Evolutionary conservation across 1,140 invertebrate genomes (phyloP).

Genomic region (Platyscapa corneri): DNA sequence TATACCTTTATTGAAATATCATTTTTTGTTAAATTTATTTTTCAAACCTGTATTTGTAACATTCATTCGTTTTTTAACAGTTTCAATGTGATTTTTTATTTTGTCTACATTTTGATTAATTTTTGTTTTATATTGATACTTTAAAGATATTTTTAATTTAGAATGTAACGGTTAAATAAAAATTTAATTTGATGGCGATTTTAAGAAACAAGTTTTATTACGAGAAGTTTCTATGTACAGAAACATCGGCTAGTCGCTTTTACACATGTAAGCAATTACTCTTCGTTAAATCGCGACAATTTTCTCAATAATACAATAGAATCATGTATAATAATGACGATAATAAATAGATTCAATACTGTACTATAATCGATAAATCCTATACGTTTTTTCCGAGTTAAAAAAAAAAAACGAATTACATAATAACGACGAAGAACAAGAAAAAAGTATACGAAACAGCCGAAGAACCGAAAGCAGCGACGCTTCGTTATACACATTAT

Average conservation of each 20-base stretch:
- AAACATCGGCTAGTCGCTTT: conserved; percentile 67
- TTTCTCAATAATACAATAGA: conserved; percentile 54
- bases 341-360: conserved; percentile 57
- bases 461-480: conserved; percentile 57
- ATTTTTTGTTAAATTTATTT: background rate
- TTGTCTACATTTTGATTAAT: no score
- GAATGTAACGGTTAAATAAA: conserved; percentile 6
- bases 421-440: conserved; percentile 49
- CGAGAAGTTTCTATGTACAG: conserved; percentile 70
- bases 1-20: conserved; percentile 41
- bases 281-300: conserved; percentile 57
- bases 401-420: conserved; percentile 49
- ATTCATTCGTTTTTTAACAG: background rate
- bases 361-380: conserved; percentile 52
- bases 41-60: background rate
- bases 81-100: no score
- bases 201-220: conserved; percentile 68
- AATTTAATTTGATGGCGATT: conserved; percentile 5
- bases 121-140: no score
- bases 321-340: conserved; percentile 53
- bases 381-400: conserved; percentile 42
- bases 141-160: background rate
- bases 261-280: conserved; percentile 63
- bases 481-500: conserved; percentile 69
- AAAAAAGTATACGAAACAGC: conserved; percentile 46